A percentile compares a stretch with the other conserved stretches of the same genome.
Conservation (phyloP, 2,797 vertebrate species). For the Antennarius maculatus region DNA sequence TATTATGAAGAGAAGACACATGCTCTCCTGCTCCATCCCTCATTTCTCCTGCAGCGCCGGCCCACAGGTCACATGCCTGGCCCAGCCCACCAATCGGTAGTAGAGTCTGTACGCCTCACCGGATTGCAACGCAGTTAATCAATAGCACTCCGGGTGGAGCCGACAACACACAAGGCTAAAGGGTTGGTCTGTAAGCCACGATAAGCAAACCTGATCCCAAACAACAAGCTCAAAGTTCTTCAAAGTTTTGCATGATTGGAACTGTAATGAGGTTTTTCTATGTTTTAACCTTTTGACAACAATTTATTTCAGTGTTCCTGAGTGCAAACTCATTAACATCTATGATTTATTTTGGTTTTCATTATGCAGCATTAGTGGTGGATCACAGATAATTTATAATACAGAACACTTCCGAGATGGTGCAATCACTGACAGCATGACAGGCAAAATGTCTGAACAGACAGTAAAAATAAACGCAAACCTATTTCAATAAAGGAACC, state of each 20-base stretch:
- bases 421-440: slow-evolving; percentile 10
- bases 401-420: slow-evolving; percentile 16
- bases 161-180: slow-evolving; percentile 36
- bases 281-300: slow-evolving; percentile 18
- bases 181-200: slow-evolving; percentile 22
- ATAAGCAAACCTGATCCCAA: slow-evolving; percentile 12
- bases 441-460: not conserved
- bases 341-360: not conserved
- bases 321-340: not conserved
- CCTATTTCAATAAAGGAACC: too few species aligned
- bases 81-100: slow-evolving; percentile 40
- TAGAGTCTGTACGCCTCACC: slow-evolving; percentile 33
- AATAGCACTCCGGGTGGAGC: slow-evolving; percentile 35
- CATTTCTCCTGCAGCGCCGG: slow-evolving; percentile 25
- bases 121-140: slow-evolving; percentile 17
- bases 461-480: not conserved
- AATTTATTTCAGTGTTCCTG: not conserved
- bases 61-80: slow-evolving; percentile 25
- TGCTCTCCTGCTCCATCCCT: slow-evolving; percentile 66
- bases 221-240: slow-evolving; percentile 16
- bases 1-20: slow-evolving; percentile 63
- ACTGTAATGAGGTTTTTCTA: not conserved
- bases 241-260: not conserved
- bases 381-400: slow-evolving; percentile 7
- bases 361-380: not conserved